phyloP scores from a whole-genome alignment of 2,797 vertebrate species.

The Rhinophrynus dorsalis region DNA sequence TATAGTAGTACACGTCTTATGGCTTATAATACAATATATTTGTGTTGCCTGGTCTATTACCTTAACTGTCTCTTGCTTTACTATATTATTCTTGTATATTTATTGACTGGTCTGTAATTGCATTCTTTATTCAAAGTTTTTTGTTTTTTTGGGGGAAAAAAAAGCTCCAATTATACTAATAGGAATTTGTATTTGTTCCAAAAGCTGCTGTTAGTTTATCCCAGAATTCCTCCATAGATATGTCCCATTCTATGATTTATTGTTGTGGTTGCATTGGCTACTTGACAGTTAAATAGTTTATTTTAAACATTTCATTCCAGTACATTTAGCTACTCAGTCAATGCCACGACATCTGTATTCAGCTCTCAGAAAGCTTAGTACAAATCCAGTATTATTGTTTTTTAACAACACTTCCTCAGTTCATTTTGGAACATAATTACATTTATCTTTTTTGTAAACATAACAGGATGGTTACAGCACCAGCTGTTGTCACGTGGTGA shows the following conservation, averaged over 20 bases:
- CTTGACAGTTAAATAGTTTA: conserved; percentile 45
- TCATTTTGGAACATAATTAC: conserved; percentile 36
- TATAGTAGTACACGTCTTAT: no score
- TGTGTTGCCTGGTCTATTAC: no score
- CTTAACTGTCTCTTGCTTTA: no score
- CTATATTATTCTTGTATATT: no score
- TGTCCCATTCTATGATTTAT: conserved; percentile 20
- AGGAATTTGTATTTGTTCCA: no score
- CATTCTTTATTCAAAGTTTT: no score
- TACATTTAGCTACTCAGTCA: conserved; percentile 28
- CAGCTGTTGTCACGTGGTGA: conserved; percentile 22
- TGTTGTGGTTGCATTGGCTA: conserved; percentile 19
- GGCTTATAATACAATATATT: no score
- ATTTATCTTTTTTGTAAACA: conserved; percentile 36
- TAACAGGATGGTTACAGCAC: conserved; percentile 12
- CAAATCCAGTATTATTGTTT: conserved; percentile 41
- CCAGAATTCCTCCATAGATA: no score
- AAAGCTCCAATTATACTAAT: no score
- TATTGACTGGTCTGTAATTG: no score
- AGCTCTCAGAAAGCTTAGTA: conserved; percentile 27
- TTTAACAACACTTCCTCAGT: conserved; percentile 27
- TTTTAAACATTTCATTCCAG: conserved; percentile 37
- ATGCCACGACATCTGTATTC: conserved; percentile 44
- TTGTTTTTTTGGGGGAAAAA: no score
- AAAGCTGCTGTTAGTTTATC: no score